A percentile compares a stretch with the other conserved stretches of the same genome.
phyloP scores from a whole-genome alignment of 1,140 invertebrate species.

The Bombus balteatus region DNA sequence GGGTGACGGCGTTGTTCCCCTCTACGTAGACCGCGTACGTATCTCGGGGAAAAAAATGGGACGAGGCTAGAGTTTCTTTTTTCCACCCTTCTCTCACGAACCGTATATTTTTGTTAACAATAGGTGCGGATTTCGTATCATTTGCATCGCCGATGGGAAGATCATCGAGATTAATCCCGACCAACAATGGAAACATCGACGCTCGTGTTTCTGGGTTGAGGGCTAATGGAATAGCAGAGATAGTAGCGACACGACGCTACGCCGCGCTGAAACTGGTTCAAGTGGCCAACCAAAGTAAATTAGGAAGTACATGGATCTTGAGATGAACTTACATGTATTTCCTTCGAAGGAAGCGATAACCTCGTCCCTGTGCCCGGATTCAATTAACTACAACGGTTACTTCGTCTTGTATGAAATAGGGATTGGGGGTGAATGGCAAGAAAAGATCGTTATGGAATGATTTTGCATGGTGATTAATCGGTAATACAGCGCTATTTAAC shows the following conservation, averaged over 20 bases:
- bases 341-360: not conserved
- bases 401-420: too few species aligned
- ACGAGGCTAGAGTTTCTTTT: constrained; percentile 7
- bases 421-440: too few species aligned
- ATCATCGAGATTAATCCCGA: constrained; percentile 50
- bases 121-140: constrained; percentile 17
- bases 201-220: constrained; percentile 33
- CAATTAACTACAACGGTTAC: not conserved
- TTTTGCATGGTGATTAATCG: not conserved
- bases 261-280: constrained; percentile 13
- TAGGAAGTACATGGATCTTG: constrained; percentile 16
- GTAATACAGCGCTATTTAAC: too few species aligned
- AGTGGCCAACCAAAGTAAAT: constrained; percentile 27
- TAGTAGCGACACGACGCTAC: not conserved
- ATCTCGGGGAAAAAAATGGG: not conserved
- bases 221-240: constrained; percentile 20
- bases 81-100: not conserved
- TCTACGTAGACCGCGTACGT: not conserved
- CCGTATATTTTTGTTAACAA: not conserved
- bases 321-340: constrained; percentile 20
- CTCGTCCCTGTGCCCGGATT: not conserved
- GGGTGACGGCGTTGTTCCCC: constrained; percentile 27
- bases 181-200: constrained; percentile 43
- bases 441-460: not conserved
- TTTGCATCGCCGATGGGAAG: constrained; percentile 38